These are phyloP conservation scores for Gymnocheta viridis DNA, from an alignment of 2,888 invertebrate species.

Conservation along the genomic window DNA sequence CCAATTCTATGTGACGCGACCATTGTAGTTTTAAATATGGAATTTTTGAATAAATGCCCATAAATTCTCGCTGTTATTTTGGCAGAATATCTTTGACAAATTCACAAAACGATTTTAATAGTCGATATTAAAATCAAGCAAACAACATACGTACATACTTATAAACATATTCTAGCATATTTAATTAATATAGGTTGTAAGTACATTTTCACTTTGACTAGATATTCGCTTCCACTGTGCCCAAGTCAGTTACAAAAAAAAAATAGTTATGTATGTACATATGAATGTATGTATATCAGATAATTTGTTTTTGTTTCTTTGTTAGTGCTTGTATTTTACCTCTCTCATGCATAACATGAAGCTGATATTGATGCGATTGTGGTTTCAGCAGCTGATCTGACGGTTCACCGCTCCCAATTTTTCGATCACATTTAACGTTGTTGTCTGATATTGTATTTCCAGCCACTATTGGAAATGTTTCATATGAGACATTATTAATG, in stretches of 20 bases:
- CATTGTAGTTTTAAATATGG: too few species aligned
- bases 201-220: not conserved
- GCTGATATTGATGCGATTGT: conserved; percentile 16
- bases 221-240: not conserved
- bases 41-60: too few species aligned
- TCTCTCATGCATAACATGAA: conserved; percentile 51
- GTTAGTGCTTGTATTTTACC: conserved; percentile 40
- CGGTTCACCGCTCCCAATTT: conserved; percentile 27
- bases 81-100: too few species aligned
- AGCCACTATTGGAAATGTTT: conserved; percentile 22
- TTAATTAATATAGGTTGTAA: not conserved
- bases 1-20: too few species aligned
- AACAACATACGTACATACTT: not conserved
- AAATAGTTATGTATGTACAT: too few species aligned
- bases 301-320: not conserved
- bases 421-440: not conserved
- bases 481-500: not conserved
- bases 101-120: too few species aligned
- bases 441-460: conserved; percentile 28
- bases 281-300: not conserved
- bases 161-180: not conserved
- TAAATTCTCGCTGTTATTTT: too few species aligned
- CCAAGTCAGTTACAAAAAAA: not conserved
- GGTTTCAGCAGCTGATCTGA: conserved; percentile 27
- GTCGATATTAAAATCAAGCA: not conserved